Base-by-base conservation (phyloP, 2,113 vertebrate species). In the Drymodes brunneopygia region DNA sequence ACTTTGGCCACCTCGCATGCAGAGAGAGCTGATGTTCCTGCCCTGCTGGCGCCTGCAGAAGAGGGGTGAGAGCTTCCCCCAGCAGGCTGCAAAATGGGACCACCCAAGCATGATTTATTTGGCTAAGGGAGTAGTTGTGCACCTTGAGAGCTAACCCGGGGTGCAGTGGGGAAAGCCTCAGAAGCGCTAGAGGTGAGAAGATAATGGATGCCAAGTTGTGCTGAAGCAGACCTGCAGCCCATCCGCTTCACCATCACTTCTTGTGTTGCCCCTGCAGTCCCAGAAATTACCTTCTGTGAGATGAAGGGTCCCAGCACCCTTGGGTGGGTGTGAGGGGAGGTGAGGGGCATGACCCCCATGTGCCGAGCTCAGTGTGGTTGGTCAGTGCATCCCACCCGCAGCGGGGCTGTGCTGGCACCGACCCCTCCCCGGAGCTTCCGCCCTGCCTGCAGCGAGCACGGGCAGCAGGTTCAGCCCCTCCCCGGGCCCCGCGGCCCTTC, bases 311-410 rank as follows among this genome's bases (percentile, higher is more conserved):
- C 36, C 1, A 10, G 35, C 57, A 10, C 7, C 11, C 4, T 2
- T 0, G 3, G 60, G 33, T 38, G n/a, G 42, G 4, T 10, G 17
- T 1, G 14, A 42, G 16, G 44, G 20, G 61, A 64, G 51, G 22
- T 8, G 29, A 70, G n/a, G 40, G 13, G 4, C 29, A 15, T 0
- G 12, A 71, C 28, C 28, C 16, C 3, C 0, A 0, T 1, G 12
- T 56, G 78, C 45, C 0, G 0, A 50, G 36, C 27, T 70, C 42
- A 5, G 1, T 4, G 28, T 3, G 11, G 6, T 21, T 0, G 3
- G 42, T 4, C 8, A 29, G 25, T 14, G 57, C 23, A 18, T 67
- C 62, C 44, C 48, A 9, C 19, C 28, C 4, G 0, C 29, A 13
- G 64, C 7, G 3, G 45, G 40, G 70, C 82, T 45, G 25, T n/a